Evolutionary conservation across 2,888 invertebrate genomes (phyloP), one percentile per base, ranked within the genome.

Genomic region (Acanthosoma haemorrhoidale): DNA sequence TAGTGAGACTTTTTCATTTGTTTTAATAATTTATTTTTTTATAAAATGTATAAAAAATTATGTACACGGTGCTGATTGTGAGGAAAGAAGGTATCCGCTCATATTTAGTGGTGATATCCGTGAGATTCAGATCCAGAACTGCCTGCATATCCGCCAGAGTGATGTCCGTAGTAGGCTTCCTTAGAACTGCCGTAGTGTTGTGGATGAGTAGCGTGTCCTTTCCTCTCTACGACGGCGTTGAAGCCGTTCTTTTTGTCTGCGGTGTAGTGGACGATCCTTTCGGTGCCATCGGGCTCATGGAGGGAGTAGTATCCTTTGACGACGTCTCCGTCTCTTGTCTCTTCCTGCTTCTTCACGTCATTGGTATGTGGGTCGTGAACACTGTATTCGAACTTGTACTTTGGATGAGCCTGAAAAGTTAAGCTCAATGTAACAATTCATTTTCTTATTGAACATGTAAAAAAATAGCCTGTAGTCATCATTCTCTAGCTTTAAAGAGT

Each of bases 361-460:
- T 72, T 68, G 38, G 74, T 74, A 68, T 74, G 74, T 9, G 73
- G 73, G 63, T 74, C 74, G 68, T 74, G 68, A 15, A 74, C 73
- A 58, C 70, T 71, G 71, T 74, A 74, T 34, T 73, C 72, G 69
- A 73, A 74, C 9, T 69, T 71, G 71, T 74, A 74, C 31, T 73
- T 68, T 11, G 74, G 73, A 15, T 68, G 70, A 8, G 74, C 73
- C 74, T 74, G 66, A 18, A 72, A 69, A 38, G 5, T 0, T 11
- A 1, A 41, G 6, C 3, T 11, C 11, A 34, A 2, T 9, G 1
- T n/a, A 16, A 18, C 8, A 41, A n/a, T 18, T 32, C 43, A 2
- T 13, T 9, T 8, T 4, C 2, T 13, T 3, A 11, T 2, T 2
- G 11, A 43, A 15, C 1, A 21, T 21, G 2, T n/a, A n/a, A 3